Evolutionary conservation across 92 coral and sea anemone species (phyloP), one percentile per base, ranked within the genome.

Genomic region (Meandrina meandrites): DNA sequence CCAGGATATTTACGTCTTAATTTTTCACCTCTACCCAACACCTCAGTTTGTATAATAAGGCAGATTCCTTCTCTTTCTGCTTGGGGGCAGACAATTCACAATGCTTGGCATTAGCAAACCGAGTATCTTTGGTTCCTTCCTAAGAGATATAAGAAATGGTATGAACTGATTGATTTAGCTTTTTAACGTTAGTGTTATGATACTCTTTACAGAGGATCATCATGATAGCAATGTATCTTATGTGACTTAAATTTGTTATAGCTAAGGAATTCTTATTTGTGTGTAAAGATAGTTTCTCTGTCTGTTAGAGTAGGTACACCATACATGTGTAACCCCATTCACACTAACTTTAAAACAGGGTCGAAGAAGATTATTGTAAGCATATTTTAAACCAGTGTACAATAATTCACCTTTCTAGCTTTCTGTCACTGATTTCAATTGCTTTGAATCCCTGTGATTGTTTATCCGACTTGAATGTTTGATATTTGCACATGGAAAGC

Each of bases 61-160:
- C 16, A 19, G 47, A 3, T 71, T 31, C 10, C 40, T 30, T 70
- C 12, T 34, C 48, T 73, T 66, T 27, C 17, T 27, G 32, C 71
- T 66, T 12, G 71, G 34, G 16, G 34, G 51, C 2, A 40, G 50
- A 73, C 13, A 6, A 36, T 21, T 45, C 17, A n/a, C 31, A 14
- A 84, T 58, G 87, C 42, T 64, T 13, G 6, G 57, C 9, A 3
- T 85, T 28, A 62, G 36, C 17, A 85, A 60, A 62, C 88, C 82
- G 24, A 62, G 82, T 24, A 30, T 76, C 32, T 76, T 85, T 85
- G 77, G 67, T 66, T 50, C 76, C 32, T 67, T 78, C 1, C 10
- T 85, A 13, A 48, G 31, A 3, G 51, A 78, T 16, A 60, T 62
- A 11, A 64, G 82, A 48, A 62, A 64, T 76, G 88, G 88, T 85